A percentile compares a stretch with the other conserved stretches of the same genome.
Evolutionary conservation across 2,797 vertebrate species (phyloP).

Genomic region (Eulemur rubriventer): DNA sequence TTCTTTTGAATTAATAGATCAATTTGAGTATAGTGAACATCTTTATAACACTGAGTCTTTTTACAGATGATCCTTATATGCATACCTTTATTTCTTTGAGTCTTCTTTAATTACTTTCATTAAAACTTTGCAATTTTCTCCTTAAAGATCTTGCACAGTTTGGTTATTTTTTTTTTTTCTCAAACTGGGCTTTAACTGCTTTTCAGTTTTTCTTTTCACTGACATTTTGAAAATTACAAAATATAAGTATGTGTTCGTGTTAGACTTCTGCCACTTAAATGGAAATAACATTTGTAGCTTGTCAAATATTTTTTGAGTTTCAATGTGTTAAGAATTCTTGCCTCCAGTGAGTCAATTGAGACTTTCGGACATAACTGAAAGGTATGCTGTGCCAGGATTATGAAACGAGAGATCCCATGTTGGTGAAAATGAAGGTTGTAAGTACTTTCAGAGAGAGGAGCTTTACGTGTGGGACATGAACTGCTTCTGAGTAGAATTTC

Average conservation of each 20-base stretch:
- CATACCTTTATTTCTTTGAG: not conserved
- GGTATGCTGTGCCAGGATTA: not conserved
- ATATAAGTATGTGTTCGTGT: not conserved
- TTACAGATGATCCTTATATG: accelerated
- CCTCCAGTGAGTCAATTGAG: not conserved
- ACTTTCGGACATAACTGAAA: not conserved
- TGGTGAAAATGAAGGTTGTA: not conserved
- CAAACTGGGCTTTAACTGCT: not conserved
- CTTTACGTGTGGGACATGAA: not conserved
- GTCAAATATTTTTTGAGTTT: slow-evolving; percentile 6
- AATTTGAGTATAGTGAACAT: not conserved
- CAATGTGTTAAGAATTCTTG: not conserved
- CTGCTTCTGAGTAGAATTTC: not conserved
- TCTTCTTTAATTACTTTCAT: not conserved
- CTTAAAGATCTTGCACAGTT: not conserved
- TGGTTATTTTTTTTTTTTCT: not conserved
- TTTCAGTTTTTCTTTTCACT: not conserved
- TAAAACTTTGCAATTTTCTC: not conserved
- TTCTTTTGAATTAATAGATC: not conserved
- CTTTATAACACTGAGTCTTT: not conserved
- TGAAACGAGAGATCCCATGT: not conserved
- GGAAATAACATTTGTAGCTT: not conserved
- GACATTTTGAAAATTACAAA: not conserved
- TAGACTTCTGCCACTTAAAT: not conserved
- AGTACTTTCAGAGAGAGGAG: not conserved